Conservation (phyloP, 2,888 invertebrate species). For the Desoria tigrina region DNA sequence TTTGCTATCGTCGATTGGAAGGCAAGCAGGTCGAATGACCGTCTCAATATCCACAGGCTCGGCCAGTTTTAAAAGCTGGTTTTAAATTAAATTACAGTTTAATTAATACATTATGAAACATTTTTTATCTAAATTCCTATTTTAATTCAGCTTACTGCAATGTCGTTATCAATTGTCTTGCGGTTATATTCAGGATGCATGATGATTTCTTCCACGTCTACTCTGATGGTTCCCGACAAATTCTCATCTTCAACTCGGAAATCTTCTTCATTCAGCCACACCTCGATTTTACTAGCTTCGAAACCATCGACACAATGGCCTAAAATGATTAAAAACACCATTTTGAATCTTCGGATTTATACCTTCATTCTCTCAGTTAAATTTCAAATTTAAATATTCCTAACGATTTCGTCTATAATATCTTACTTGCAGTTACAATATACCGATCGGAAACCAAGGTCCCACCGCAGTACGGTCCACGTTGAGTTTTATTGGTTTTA, state of each 20-base stretch:
- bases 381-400: too few relatives aligned
- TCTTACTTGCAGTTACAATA: constrained; percentile 16
- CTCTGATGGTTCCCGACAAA: constrained; percentile 18
- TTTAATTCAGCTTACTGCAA: constrained; percentile 27
- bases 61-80: constrained; percentile 25
- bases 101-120: constrained; percentile 1
- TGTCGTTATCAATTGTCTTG: constrained; percentile 39
- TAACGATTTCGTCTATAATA: neutral
- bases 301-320: constrained; percentile 35
- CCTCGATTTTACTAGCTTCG: constrained; percentile 32
- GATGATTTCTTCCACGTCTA: constrained; percentile 30
- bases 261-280: constrained; percentile 37
- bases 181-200: constrained; percentile 38
- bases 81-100: neutral
- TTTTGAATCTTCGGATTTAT: too few relatives aligned
- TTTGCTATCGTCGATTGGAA: constrained; percentile 32
- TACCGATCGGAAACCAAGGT: constrained; percentile 18
- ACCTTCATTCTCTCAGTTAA: neutral
- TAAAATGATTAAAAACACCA: too few relatives aligned
- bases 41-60: constrained; percentile 26
- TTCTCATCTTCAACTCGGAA: constrained; percentile 14
- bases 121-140: too few relatives aligned
- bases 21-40: constrained; percentile 20
- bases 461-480: constrained; percentile 30
- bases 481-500: constrained; percentile 2